These are phyloP conservation scores for Semnornis frantzii DNA, from an alignment of 2,113 vertebrate genomes.

Conservation along the genomic window DNA sequence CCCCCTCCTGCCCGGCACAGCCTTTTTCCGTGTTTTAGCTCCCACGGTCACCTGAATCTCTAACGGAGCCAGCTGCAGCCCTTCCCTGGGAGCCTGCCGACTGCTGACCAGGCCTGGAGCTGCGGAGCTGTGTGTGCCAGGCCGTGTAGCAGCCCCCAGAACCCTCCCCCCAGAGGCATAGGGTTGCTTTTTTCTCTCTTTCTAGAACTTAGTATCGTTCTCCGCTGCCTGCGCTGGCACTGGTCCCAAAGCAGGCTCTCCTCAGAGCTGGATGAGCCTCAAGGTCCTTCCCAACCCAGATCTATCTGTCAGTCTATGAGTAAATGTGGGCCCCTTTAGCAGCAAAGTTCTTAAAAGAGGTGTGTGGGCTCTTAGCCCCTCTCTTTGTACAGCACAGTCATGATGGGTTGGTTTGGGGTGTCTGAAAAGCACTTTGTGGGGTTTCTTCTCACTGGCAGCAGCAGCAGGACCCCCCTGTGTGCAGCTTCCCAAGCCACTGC, in stretches of 20 bases:
- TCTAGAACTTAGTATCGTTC: not conserved
- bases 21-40: not conserved
- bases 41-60: not conserved
- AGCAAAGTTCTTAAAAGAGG: not conserved
- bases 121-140: fast-evolving
- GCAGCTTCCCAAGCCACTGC: not conserved
- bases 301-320: no score
- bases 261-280: no score
- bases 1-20: not conserved
- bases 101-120: fast-evolving
- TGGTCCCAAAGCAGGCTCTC: not conserved
- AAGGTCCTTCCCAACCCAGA: no score
- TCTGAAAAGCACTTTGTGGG: not conserved
- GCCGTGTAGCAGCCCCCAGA: not conserved
- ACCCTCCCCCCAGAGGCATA: not conserved
- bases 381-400: no score
- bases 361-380: not conserved
- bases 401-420: not conserved
- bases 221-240: fast-evolving
- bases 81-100: not conserved
- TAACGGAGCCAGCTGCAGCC: not conserved
- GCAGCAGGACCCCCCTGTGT: not conserved
- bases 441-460: not conserved
- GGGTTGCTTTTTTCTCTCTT: not conserved
- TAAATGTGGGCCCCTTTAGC: fast-evolving